Evolutionary conservation across 2,888 invertebrate genomes (phyloP).

Genomic region (Cerceris rybyensis): DNA sequence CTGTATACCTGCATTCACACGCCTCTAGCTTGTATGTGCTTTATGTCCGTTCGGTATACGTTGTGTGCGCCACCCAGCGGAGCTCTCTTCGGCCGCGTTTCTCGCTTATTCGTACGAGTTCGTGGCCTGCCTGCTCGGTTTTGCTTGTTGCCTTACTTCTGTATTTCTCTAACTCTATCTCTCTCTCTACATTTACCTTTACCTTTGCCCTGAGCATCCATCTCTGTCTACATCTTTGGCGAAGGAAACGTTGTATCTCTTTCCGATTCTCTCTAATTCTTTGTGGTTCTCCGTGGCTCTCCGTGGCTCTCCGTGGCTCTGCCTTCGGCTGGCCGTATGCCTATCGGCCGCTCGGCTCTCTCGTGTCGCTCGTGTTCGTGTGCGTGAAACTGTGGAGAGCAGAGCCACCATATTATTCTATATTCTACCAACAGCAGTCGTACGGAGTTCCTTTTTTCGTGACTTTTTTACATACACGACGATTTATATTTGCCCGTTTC

Average conservation of each 20-base stretch:
- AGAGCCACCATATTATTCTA: constrained; percentile 76
- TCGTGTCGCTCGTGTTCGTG: constrained; percentile 59
- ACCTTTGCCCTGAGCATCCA: neutral
- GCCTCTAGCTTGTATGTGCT: constrained; percentile 22
- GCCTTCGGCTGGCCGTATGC: constrained; percentile 2
- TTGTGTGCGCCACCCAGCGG: constrained; percentile 67
- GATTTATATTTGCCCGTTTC: neutral
- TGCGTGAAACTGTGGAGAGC: constrained; percentile 71
- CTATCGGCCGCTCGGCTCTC: constrained; percentile 14
- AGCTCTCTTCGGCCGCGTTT: constrained; percentile 59
- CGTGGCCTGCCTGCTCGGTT: constrained; percentile 39
- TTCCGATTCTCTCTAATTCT: neutral
- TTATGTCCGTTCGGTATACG: constrained; percentile 58
- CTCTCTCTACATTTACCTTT: neutral
- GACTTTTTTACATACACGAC: neutral
- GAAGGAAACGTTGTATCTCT: neutral
- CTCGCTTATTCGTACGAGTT: constrained; percentile 61
- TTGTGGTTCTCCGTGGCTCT: neutral
- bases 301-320: neutral
- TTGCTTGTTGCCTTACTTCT: constrained; percentile 20
- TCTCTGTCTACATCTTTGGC: constrained; percentile 29
- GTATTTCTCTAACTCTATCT: constrained; percentile 40
- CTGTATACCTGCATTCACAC: too few species aligned
- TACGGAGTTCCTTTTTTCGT: constrained; percentile 34
- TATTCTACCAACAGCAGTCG: constrained; percentile 66